Evolutionary conservation across 2,888 invertebrate species (phyloP), one percentile per base, ranked within the genome.

Genomic region (Ramazzottius varieornatus): DNA sequence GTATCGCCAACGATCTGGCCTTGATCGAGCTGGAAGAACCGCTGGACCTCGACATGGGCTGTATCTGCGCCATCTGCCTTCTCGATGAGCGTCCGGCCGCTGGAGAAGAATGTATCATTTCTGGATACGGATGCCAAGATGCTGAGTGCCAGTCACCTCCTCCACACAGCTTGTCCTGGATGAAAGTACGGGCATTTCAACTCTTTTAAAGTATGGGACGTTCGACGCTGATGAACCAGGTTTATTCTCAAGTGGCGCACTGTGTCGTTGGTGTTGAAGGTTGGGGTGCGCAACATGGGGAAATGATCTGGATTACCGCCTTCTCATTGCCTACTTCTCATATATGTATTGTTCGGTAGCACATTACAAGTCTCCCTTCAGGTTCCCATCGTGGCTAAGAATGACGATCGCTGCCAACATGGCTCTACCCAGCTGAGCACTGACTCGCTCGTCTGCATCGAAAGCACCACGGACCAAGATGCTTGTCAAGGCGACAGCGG

Each of bases 111-210:
- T 54, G 54, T 29, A 29, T 54, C 4, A 24, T 54, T 13, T 54
- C 54, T 8, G 54, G 54, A 24, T 54, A 54, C 29, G 54, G 54
- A 54, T 54, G 54, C 24, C 54, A 54, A 54, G 54, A 54, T 29
- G 54, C 54, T 24, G 54, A 8, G 8, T 54, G 54, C 29, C n/a
- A 54, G 29, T 54, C 54, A 24, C 54, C 54, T 4, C 54, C 54
- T 8, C 54, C 54, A 8, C 54, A 54, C 29, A 54, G 54, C 24
- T 54, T 54, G 24, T 16, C 54, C 16, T 54, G 54, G 54, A 8
- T 54, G n/a, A 54, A 54, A 29, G 54, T 54, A 40, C 8, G 40
- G 40, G 20, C 40, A 40, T 40, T 40, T 40, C 40, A 20, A 40
- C 40, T 13, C 40, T 40, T 40, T 40, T 13, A 40, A n/a, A n/a